Percentiles rank a stretch among this genome's conserved stretches.
phyloP scores from a whole-genome alignment of 2,797 vertebrate species.

The Cheirogaleus major region DNA sequence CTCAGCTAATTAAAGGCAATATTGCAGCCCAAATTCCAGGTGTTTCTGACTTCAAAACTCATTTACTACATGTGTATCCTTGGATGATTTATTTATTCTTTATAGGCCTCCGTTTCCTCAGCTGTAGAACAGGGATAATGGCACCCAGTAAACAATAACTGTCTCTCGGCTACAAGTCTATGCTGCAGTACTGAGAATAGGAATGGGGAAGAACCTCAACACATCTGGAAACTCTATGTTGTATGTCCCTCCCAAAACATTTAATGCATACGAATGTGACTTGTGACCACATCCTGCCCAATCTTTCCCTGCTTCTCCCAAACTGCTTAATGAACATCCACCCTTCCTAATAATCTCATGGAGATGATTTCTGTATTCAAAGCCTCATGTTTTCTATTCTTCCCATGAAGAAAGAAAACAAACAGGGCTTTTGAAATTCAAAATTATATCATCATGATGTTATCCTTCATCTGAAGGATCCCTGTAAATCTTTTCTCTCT shows the following conservation, averaged over 20 bases:
- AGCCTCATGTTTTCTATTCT: slow-evolving; percentile 8
- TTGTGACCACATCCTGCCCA: not conserved
- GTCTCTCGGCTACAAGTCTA: not conserved
- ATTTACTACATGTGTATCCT: not conserved
- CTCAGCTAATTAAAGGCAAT: not conserved
- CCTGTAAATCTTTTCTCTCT: not conserved
- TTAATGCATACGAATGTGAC: not conserved
- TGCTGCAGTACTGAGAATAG: not conserved
- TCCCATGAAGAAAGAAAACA: not conserved
- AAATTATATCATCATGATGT: not conserved
- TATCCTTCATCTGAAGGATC: not conserved
- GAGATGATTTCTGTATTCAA: not conserved
- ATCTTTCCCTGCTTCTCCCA: not conserved
- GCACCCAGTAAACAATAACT: not conserved
- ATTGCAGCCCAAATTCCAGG: not conserved
- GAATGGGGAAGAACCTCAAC: not conserved
- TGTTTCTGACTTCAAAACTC: not conserved
- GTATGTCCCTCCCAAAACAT: not conserved
- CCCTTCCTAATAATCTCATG: not conserved
- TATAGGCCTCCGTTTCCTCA: not conserved
- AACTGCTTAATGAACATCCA: not conserved
- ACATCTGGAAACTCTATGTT: not conserved
- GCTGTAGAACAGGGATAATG: not conserved
- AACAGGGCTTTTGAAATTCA: slow-evolving; percentile 19
- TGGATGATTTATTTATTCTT: not conserved